phyloP scores from a whole-genome alignment of 1,140 invertebrate species.

The Eurosta solidaginis region DNA sequence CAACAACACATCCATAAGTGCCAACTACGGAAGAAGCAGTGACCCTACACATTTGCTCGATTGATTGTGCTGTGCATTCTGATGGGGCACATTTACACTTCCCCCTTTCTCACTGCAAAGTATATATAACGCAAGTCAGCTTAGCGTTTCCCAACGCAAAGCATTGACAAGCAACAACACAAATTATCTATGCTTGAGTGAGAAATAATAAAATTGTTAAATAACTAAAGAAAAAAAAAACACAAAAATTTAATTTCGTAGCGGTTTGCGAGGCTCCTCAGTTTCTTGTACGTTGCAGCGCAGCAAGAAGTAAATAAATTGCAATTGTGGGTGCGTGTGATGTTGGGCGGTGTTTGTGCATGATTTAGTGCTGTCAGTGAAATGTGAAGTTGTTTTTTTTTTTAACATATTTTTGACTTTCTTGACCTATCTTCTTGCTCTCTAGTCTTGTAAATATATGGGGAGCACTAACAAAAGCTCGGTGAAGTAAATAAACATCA shows the following conservation, averaged over 20 bases:
- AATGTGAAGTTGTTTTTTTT: no score
- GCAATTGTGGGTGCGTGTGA: no score
- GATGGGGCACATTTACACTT: neutral
- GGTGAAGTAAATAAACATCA: no score
- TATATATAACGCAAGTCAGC: neutral
- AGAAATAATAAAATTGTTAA: neutral
- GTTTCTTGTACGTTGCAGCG: no score
- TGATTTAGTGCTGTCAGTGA: no score
- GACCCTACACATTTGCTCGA: neutral
- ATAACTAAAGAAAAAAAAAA: neutral
- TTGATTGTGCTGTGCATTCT: neutral
- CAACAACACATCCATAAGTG: neutral
- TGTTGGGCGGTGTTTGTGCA: no score
- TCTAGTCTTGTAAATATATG: no score
- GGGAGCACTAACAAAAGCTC: no score
- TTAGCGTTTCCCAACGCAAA: neutral
- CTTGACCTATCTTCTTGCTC: no score
- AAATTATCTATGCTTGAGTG: slow-evolving; percentile 21
- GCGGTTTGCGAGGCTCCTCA: no score
- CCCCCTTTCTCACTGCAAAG: neutral
- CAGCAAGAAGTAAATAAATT: no score
- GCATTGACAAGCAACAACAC: slow-evolving; percentile 15
- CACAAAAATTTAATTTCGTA: neutral
- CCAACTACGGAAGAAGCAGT: neutral
- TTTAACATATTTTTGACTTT: no score